These are phyloP conservation scores for Rhinogobio ventralis DNA, from an alignment of 2,797 vertebrate genomes.

Conservation along the genomic window DNA sequence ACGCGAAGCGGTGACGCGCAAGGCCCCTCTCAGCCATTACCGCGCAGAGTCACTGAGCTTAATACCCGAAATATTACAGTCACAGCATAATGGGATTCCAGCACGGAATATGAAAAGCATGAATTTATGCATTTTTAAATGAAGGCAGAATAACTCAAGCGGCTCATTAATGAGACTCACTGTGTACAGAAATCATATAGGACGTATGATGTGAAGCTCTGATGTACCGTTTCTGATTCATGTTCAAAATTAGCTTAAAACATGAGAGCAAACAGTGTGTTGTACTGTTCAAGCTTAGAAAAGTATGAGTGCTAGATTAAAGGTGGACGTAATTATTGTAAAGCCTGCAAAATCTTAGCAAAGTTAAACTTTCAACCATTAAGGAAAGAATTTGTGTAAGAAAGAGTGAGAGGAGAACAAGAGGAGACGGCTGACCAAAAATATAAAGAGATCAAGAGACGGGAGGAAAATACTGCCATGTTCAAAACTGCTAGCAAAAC, in stretches of 20 bases:
- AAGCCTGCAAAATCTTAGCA: not conserved
- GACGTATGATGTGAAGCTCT: conserved; percentile 39
- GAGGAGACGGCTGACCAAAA: not conserved
- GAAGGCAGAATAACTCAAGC: conserved; percentile 40
- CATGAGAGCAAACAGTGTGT: conserved; percentile 35
- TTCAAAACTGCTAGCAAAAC: not conserved
- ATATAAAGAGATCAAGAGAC: not conserved
- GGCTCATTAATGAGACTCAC: conserved; percentile 40
- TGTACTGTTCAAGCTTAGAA: conserved; percentile 23
- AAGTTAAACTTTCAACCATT: conserved; percentile 1
- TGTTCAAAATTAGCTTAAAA: conserved; percentile 47
- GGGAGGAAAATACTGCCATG: not conserved
- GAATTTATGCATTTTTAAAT: conserved; percentile 68
- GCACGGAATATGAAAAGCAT: conserved; percentile 71
- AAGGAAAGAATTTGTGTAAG: not conserved
- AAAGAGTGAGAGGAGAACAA: not conserved
- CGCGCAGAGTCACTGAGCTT: conserved; percentile 72
- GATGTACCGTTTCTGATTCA: conserved; percentile 44
- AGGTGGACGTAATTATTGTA: conserved; percentile 19
- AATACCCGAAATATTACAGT: conserved; percentile 74
- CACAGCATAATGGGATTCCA: conserved; percentile 78
- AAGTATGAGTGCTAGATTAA: conserved; percentile 18
- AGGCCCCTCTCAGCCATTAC: conserved; percentile 69
- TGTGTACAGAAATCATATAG: conserved; percentile 35
- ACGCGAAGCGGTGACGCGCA: conserved; percentile 70